Evolutionary conservation across 2,797 vertebrate species (phyloP).

Genomic region (Sebastes dallii): DNA sequence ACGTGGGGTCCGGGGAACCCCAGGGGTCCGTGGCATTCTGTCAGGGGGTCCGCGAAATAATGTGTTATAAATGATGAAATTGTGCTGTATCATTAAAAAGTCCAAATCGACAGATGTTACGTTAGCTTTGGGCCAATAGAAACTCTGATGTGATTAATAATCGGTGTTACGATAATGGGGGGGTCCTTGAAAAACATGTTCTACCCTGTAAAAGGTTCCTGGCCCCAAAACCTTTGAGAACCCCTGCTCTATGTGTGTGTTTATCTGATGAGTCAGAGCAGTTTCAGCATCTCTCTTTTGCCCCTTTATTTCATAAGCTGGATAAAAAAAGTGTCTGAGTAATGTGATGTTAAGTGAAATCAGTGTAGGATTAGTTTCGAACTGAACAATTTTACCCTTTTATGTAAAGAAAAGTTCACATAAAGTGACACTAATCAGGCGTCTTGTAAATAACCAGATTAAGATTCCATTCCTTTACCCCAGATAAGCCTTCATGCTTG

Average conservation of each 20-base stretch:
- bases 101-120: too few species aligned
- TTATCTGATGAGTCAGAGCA: neutral
- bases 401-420: conserved; percentile 20
- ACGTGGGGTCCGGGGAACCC: too few species aligned
- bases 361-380: conserved; percentile 14
- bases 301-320: neutral
- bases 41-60: too few species aligned
- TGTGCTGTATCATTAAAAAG: too few species aligned
- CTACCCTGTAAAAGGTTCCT: too few species aligned
- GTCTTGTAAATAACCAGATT: conserved; percentile 63
- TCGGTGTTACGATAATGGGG: too few species aligned
- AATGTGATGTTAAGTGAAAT: conserved; percentile 9
- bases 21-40: too few species aligned
- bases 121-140: too few species aligned
- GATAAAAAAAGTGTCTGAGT: neutral
- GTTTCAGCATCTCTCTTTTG: neutral
- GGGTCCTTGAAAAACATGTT: too few species aligned
- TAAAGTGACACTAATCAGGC: conserved; percentile 56
- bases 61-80: too few species aligned
- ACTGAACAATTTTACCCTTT: conserved; percentile 1
- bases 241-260: neutral
- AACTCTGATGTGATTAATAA: too few species aligned
- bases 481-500: conserved; percentile 68
- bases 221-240: too few species aligned
- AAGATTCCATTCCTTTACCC: conserved; percentile 61